phyloP scores from a whole-genome alignment of 2,888 invertebrate genomes.

The Horisme vitalbata region DNA sequence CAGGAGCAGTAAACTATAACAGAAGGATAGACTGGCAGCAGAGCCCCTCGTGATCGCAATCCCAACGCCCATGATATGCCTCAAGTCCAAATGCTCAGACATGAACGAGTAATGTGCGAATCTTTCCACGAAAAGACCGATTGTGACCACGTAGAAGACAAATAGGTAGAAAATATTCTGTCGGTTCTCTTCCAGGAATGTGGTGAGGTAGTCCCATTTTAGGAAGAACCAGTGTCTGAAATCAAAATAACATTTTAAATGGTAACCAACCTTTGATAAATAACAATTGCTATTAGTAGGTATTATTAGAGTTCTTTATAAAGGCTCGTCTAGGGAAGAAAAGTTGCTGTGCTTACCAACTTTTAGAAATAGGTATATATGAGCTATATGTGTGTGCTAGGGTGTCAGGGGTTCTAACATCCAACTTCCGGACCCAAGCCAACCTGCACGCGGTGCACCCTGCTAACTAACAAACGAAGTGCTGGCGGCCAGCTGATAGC shows the following conservation, averaged over 20 bases:
- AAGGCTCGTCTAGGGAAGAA: no score
- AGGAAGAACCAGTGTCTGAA: constrained; percentile 86
- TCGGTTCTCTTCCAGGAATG: constrained; percentile 96
- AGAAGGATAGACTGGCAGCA: constrained; percentile 96
- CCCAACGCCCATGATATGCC: constrained; percentile 98
- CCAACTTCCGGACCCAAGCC: no score
- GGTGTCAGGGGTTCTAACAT: no score
- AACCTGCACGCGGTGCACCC: no score
- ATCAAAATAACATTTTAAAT: constrained; percentile 17
- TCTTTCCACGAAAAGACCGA: constrained; percentile 95
- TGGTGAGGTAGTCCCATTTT: constrained; percentile 94
- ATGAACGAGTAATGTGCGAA: constrained; percentile 98
- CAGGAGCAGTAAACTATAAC: constrained; percentile 93
- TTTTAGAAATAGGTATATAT: no score
- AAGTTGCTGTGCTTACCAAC: no score
- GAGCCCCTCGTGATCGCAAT: constrained; percentile 97
- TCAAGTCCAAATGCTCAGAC: constrained; percentile 96
- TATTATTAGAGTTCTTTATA: no score
- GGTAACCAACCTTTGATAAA: no score
- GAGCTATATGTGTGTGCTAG: no score
- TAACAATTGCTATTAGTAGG: no score
- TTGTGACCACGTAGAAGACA: constrained; percentile 96
- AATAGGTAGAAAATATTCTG: constrained; percentile 98
- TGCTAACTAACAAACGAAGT: no score
- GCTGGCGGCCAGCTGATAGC: no score